Percentiles rank a stretch among this genome's conserved stretches.
These are phyloP conservation scores for Hippopotamyrus pictus DNA, from an alignment of 2,797 vertebrate species.

Conservation along the genomic window DNA sequence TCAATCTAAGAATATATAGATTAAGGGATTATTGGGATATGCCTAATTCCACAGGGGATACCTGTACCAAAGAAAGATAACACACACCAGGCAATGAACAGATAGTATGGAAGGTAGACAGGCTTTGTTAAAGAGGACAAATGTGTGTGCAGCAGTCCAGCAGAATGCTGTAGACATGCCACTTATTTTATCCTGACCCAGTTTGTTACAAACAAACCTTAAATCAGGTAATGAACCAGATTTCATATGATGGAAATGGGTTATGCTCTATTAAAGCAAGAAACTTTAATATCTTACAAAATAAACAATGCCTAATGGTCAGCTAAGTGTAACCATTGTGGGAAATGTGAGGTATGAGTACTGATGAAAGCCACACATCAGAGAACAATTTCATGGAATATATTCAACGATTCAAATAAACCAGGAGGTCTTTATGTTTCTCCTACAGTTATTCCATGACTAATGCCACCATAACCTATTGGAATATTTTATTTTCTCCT, in stretches of 20 bases:
- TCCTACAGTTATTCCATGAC: neutral
- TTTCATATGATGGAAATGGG: neutral
- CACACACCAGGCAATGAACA: slow-evolving; percentile 19
- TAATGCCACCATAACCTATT: neutral
- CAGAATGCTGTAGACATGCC: slow-evolving; percentile 13
- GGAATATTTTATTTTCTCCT: slow-evolving; percentile 3
- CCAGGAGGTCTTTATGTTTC: neutral
- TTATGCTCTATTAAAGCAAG: neutral
- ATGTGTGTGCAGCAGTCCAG: neutral
- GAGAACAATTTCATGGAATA: neutral
- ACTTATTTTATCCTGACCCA: slow-evolving; percentile 12
- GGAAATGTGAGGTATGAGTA: neutral
- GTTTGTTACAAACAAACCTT: neutral
- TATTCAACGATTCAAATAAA: neutral
- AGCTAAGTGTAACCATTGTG: neutral
- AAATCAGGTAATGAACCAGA: neutral
- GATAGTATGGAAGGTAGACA: neutral
- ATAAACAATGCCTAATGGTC: neutral
- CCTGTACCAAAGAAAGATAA: slow-evolving; percentile 29
- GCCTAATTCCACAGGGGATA: slow-evolving; percentile 30
- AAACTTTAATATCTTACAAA: neutral
- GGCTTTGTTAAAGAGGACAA: neutral
- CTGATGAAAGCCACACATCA: neutral
- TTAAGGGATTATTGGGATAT: slow-evolving; percentile 28
- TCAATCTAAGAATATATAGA: slow-evolving; percentile 23